phyloP scores from a whole-genome alignment of 2,888 invertebrate genomes.

The Rhogogaster chlorosoma region DNA sequence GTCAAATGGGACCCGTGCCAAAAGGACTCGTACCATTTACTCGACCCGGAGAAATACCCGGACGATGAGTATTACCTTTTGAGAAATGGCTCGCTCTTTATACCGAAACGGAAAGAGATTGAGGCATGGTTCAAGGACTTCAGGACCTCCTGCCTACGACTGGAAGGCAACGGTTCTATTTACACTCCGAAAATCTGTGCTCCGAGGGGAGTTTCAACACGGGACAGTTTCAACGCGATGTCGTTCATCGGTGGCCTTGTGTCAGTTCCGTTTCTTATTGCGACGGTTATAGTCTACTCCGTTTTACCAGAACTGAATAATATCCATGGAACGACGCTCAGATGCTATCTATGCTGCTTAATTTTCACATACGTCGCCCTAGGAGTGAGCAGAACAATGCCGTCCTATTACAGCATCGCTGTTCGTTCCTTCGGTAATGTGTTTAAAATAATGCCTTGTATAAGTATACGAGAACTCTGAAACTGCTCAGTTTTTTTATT shows the following conservation, averaged over 20 bases:
- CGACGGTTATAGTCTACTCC: slow-evolving; percentile 85
- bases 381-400: background rate
- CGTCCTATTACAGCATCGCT: background rate
- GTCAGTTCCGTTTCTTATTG: slow-evolving; percentile 85
- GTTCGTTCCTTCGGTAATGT: background rate
- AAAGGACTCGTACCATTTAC: too few relatives aligned
- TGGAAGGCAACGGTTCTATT: background rate
- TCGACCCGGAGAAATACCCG: background rate
- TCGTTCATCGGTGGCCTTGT: slow-evolving; percentile 67
- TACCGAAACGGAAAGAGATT: background rate
- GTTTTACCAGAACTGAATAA: slow-evolving; percentile 84
- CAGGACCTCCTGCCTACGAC: background rate
- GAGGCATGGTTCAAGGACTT: background rate
- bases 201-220: background rate
- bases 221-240: background rate
- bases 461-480: background rate
- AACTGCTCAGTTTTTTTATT: background rate
- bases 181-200: slow-evolving; percentile 13
- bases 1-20: background rate
- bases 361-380: slow-evolving; percentile 70
- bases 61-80: background rate
- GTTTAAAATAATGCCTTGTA: background rate
- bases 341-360: slow-evolving; percentile 84
- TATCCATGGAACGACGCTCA: slow-evolving; percentile 85
- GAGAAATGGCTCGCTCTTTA: background rate